Conservation (phyloP, 1,140 invertebrate genomes). For the Bombus waltoni region DNA sequence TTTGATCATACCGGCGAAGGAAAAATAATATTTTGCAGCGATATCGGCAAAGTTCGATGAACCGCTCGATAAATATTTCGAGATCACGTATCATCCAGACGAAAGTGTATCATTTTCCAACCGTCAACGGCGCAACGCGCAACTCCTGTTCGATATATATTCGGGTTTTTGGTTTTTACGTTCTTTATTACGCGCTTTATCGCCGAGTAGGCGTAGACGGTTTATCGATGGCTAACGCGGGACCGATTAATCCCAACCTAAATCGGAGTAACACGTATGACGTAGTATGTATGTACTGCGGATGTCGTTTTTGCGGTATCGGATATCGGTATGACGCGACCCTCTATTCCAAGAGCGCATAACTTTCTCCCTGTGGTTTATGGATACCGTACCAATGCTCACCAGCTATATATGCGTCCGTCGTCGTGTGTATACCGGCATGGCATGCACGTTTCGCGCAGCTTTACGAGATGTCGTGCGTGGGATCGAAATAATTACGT, state of each 20-base stretch:
- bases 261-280: constrained; percentile 21
- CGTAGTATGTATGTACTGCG: constrained; percentile 5
- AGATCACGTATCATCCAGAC: not conserved
- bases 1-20: too few relatives aligned
- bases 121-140: not conserved
- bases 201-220: not conserved
- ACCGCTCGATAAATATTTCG: not conserved
- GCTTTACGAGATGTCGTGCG: constrained; percentile 35
- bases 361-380: constrained; percentile 50
- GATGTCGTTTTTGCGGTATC: constrained; percentile 48
- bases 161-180: not conserved
- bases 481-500: constrained; percentile 56
- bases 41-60: not conserved
- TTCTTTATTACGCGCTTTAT: not conserved
- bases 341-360: constrained; percentile 46
- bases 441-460: constrained; percentile 40
- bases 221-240: constrained; percentile 9
- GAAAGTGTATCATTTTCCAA: not conserved
- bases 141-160: not conserved
- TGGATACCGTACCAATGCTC: constrained; percentile 49
- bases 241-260: constrained; percentile 41
- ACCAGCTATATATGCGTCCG: constrained; percentile 1
- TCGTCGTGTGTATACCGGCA: not conserved
- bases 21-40: too few relatives aligned
- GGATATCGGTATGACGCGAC: constrained; percentile 53